phyloP scores from a whole-genome alignment of 2,888 invertebrate species.

The Platycheirus rosarum region DNA sequence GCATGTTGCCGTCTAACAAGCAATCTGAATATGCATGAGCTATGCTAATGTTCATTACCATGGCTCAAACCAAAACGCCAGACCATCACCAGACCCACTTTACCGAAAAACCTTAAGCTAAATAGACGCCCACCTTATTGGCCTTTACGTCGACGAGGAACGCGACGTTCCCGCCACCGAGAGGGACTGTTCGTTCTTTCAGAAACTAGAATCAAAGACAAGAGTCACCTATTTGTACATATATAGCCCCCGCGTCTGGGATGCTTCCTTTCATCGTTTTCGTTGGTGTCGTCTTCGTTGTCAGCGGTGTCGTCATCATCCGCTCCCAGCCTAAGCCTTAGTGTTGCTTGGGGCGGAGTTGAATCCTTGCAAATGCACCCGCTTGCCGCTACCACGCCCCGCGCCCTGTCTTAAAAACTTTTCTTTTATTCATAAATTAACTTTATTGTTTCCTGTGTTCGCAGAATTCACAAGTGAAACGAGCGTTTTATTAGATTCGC shows the following conservation, averaged over 20 bases:
- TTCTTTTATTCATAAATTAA: constrained; percentile 70
- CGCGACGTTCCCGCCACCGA: no score
- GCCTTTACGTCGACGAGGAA: not conserved
- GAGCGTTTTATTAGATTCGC: constrained; percentile 70
- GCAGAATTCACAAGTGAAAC: constrained; percentile 50
- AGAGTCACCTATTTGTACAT: constrained; percentile 60
- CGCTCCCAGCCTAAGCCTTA: not conserved
- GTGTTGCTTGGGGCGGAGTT: constrained; percentile 3
- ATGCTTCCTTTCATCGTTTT: constrained; percentile 1
- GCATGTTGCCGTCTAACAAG: constrained; percentile 49
- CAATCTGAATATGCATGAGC: constrained; percentile 65
- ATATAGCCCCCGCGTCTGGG: constrained; percentile 11
- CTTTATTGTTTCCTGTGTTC: constrained; percentile 65
- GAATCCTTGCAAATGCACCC: constrained; percentile 55
- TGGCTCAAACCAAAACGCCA: no score
- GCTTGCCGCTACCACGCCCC: not conserved
- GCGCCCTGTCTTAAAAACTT: constrained; percentile 23
- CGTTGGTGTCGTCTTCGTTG: not conserved
- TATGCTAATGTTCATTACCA: constrained; percentile 70
- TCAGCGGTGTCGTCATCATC: not conserved
- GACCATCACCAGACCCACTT: constrained; percentile 6
- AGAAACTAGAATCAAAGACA: constrained; percentile 36
- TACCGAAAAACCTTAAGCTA: constrained; percentile 15
- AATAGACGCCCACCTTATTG: constrained; percentile 19
- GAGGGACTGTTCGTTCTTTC: not conserved